Conservation (phyloP, 2,797 vertebrate genomes). For the Ptychadena robeensis region DNA sequence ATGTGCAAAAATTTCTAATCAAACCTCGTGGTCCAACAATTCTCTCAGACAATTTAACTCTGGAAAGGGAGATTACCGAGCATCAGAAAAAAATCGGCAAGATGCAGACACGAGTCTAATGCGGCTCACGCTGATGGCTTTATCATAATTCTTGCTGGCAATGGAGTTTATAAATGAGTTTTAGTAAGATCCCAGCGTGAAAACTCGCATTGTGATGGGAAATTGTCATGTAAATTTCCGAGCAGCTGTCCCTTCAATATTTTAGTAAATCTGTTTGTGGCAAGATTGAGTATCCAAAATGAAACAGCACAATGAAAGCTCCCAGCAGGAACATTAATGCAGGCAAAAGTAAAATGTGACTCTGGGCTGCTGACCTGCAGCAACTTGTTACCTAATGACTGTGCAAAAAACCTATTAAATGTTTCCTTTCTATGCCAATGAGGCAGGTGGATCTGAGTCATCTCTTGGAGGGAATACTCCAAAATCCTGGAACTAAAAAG, state of each 20-base stretch:
- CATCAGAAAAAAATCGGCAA: slow-evolving; percentile 3
- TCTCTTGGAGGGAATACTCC: neutral
- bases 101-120: slow-evolving; percentile 49
- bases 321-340: neutral
- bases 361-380: neutral
- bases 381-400: neutral
- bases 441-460: neutral
- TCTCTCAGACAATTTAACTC: slow-evolving; percentile 40
- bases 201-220: slow-evolving; percentile 45
- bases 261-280: slow-evolving; percentile 47
- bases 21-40: slow-evolving; percentile 13
- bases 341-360: neutral
- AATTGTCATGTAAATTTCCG: slow-evolving; percentile 48
- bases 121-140: slow-evolving; percentile 35
- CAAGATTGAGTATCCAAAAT: slow-evolving; percentile 5
- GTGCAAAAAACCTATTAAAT: neutral
- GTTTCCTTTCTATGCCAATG: neutral
- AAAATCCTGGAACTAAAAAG: neutral
- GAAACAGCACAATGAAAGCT: slow-evolving; percentile 1
- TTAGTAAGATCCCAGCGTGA: slow-evolving; percentile 36
- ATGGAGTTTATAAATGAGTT: slow-evolving; percentile 46
- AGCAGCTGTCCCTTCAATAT: slow-evolving; percentile 36
- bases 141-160: slow-evolving; percentile 19
- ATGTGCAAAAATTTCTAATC: slow-evolving; percentile 23
- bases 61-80: slow-evolving; percentile 44